Evolutionary conservation across 1,140 invertebrate genomes (phyloP).

Genomic region (Notospermus geniculatus): DNA sequence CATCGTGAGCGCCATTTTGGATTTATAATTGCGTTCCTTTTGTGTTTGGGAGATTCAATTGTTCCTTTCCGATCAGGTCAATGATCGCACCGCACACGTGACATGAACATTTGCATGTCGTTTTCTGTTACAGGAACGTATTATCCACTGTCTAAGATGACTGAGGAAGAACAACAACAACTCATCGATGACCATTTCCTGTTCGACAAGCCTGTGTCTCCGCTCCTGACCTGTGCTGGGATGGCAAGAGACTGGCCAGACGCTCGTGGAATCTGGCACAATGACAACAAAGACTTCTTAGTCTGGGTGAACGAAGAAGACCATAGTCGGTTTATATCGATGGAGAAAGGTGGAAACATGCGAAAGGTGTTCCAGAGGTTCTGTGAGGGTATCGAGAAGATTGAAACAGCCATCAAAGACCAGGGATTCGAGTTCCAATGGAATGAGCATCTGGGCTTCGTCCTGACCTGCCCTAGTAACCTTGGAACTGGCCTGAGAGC

Average conservation of each 20-base stretch:
- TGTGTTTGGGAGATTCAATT: conserved; percentile 14
- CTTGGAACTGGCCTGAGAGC: conserved; percentile 96
- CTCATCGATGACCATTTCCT: conserved; percentile 28
- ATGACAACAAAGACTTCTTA: conserved; percentile 91
- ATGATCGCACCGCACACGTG: no score
- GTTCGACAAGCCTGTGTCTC: conserved; percentile 17
- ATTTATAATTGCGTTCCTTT: conserved; percentile 10
- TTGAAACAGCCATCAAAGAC: conserved; percentile 14
- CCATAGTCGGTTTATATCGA: conserved; percentile 92
- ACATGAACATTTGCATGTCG: no score
- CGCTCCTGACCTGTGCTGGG: conserved; percentile 10
- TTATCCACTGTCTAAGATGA: conserved; percentile 22
- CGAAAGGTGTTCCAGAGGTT: conserved; percentile 13
- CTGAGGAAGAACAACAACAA: conserved; percentile 29
- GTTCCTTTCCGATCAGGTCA: conserved; percentile 13
- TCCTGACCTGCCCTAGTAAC: conserved; percentile 87
- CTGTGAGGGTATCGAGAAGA: conserved; percentile 7
- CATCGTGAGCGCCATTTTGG: no score
- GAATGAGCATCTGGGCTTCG: conserved; percentile 16
- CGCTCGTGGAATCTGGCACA: conserved; percentile 56
- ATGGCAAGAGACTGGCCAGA: conserved; percentile 13
- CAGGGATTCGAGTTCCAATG: conserved; percentile 19
- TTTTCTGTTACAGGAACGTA: conserved; percentile 29
- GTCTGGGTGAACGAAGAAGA: conserved; percentile 97
- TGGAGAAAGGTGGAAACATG: conserved; percentile 83